Percentiles rank a stretch among this genome's conserved stretches.
Conservation (phyloP, 2,797 vertebrate species). For the Masticophis lateralis region DNA sequence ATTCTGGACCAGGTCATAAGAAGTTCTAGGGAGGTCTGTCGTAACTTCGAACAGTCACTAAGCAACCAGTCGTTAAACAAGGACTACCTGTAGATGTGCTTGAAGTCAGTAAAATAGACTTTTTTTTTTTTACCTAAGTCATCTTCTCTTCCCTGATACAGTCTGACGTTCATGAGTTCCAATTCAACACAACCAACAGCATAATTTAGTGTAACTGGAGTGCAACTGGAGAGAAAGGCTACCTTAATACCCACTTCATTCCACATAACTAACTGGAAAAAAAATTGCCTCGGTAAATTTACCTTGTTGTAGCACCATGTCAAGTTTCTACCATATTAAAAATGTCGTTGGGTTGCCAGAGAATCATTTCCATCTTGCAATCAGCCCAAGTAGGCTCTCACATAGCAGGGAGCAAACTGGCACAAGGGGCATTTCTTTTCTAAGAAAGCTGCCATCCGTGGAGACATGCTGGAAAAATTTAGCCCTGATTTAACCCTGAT, state of each 20-base stretch:
- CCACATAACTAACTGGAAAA: not conserved
- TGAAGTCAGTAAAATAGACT: slow-evolving; percentile 30
- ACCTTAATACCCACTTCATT: not conserved
- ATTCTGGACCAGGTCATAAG: not conserved
- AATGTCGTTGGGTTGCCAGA: rapidly evolving
- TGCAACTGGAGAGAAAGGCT: not conserved
- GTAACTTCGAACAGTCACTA: not conserved
- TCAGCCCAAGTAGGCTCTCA: not conserved
- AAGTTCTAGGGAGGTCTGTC: not conserved
- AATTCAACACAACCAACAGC: not conserved
- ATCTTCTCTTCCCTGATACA: not conserved
- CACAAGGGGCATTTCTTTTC: not conserved
- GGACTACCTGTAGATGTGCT: not conserved
- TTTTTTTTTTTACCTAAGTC: not conserved
- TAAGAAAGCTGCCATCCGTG: not conserved
- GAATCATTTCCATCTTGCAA: rapidly evolving
- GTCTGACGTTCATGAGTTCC: not conserved
- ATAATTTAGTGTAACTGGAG: not conserved
- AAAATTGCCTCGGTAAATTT: not conserved
- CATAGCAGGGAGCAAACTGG: rapidly evolving
- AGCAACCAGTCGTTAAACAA: not conserved
- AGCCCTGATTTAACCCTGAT: not conserved
- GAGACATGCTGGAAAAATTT: not conserved
- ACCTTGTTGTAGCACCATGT: rapidly evolving
- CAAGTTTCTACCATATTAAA: not conserved